phyloP scores from a whole-genome alignment of 2,113 vertebrate species.

The Oncorhynchus gorbuscha region DNA sequence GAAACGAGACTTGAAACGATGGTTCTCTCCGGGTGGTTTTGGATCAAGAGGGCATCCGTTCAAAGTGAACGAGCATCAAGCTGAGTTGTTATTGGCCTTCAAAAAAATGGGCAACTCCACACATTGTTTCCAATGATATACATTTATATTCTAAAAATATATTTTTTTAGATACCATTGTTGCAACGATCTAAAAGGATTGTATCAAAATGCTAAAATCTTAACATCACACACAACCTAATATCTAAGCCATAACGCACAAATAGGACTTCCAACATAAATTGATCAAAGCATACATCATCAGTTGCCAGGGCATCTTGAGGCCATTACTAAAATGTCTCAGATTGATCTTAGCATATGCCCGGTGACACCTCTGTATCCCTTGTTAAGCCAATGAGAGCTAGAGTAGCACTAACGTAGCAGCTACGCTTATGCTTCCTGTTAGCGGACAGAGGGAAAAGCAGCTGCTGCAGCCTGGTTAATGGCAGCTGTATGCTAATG shows the following conservation, averaged over 20 bases:
- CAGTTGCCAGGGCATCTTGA: conserved; percentile 17
- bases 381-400: conserved; percentile 18
- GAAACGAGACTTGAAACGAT: conserved; percentile 54
- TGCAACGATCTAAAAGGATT: too few relatives aligned
- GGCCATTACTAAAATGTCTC: conserved; percentile 16
- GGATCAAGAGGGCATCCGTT: conserved; percentile 45
- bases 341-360: conserved; percentile 9
- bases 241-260: too few relatives aligned
- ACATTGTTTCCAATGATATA: background rate
- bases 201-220: background rate
- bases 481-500: conserved; percentile 74
- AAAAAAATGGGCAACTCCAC: conserved; percentile 1
- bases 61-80: conserved; percentile 9
- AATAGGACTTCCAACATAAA: too few relatives aligned
- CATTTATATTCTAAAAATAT: background rate
- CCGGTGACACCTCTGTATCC: conserved; percentile 8
- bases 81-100: background rate
- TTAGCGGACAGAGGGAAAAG: conserved; percentile 37
- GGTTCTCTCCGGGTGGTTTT: conserved; percentile 41
- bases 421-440: background rate
- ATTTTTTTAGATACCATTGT: background rate
- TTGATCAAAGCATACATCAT: conserved; percentile 10
- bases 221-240: too few relatives aligned
- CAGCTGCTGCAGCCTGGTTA: conserved; percentile 56
- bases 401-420: background rate